A percentile compares a stretch with the other conserved stretches of the same genome.
These are phyloP conservation scores for Nomada lathburiana DNA, from an alignment of 2,888 invertebrate genomes.

Conservation along the genomic window DNA sequence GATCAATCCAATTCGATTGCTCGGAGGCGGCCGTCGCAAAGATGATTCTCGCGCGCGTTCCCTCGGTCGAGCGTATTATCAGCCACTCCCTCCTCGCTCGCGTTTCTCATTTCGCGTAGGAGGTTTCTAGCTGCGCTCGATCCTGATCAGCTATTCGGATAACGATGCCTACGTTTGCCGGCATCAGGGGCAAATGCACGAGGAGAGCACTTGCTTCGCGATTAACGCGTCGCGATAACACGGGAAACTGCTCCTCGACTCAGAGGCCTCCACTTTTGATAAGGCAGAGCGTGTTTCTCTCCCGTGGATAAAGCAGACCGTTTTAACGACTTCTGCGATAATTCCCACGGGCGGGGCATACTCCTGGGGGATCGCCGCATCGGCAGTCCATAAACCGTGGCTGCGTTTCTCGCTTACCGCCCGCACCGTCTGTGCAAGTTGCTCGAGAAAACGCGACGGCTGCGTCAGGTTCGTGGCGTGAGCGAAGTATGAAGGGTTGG, in stretches of 20 bases:
- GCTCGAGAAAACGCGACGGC: background rate
- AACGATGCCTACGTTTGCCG: no score
- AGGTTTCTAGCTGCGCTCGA: background rate
- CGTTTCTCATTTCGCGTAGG: background rate
- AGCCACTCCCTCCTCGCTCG: background rate
- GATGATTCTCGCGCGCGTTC: slow-evolving; percentile 14
- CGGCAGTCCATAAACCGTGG: no score
- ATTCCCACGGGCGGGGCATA: background rate
- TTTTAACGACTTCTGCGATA: background rate
- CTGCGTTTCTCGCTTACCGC: background rate
- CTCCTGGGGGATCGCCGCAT: background rate
- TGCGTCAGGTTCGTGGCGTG: background rate
- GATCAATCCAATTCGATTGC: slow-evolving; percentile 83
- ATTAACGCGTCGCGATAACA: background rate
- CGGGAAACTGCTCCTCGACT: background rate
- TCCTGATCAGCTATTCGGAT: slow-evolving; percentile 17
- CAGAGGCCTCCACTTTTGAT: slow-evolving; percentile 23
- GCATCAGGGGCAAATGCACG: no score
- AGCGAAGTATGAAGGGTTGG: no score
- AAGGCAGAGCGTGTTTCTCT: slow-evolving; percentile 21
- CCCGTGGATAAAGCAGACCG: slow-evolving; percentile 36
- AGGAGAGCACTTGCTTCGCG: background rate
- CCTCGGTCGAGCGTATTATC: slow-evolving; percentile 10
- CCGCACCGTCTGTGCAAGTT: no score
- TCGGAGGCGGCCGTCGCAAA: slow-evolving; percentile 73